Evolutionary conservation across 1,140 invertebrate genomes (phyloP).

Genomic region (Meteorus sp.): DNA sequence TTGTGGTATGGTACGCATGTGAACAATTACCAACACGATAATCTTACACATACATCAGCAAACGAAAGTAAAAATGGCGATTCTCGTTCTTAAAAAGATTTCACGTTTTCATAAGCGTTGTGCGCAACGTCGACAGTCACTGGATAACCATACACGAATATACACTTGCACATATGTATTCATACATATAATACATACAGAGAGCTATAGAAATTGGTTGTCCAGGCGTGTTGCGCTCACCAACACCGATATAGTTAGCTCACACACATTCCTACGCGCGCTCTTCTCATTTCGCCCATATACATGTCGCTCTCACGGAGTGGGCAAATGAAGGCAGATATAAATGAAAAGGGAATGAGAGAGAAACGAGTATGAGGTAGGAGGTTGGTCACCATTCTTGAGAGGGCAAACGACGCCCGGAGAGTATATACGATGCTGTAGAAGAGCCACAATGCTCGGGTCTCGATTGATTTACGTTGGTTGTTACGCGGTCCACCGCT

Average conservation of each 20-base stretch:
- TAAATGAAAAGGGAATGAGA: not conserved
- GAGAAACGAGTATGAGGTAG: not conserved
- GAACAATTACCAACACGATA: not conserved
- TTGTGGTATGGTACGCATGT: no score
- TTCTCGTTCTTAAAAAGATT: conserved; percentile 10
- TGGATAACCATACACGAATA: not conserved
- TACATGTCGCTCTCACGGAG: not conserved
- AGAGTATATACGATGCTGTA: conserved; percentile 14
- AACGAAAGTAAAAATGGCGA: conserved; percentile 14
- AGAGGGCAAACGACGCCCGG: not conserved
- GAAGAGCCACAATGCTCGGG: conserved; percentile 48
- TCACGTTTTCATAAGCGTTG: not conserved
- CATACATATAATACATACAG: no score
- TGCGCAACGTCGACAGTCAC: not conserved
- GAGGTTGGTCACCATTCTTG: not conserved
- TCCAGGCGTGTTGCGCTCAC: not conserved
- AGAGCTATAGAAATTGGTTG: no score
- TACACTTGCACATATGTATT: no score
- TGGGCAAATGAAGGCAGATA: no score
- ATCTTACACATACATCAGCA: not conserved
- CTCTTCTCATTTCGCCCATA: not conserved
- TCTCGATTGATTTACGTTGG: conserved; percentile 60
- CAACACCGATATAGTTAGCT: conserved; percentile 1
- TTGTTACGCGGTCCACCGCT: conserved; percentile 59
- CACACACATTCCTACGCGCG: not conserved